Base-by-base conservation (phyloP, 2,113 vertebrate genomes). In the Pteruthius melanotis region DNA sequence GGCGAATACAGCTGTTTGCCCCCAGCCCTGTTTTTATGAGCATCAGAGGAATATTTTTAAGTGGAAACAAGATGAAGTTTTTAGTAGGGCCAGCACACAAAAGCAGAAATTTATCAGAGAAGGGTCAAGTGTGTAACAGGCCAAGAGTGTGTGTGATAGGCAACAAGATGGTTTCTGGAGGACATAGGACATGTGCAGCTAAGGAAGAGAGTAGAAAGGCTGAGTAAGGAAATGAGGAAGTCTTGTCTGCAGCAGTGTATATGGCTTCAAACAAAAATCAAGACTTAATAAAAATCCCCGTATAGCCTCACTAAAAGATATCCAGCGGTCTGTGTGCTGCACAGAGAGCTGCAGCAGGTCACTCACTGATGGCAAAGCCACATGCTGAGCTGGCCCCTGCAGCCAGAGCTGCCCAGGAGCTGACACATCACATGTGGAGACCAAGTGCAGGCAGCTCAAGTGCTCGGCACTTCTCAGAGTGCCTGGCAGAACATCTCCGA, bases 331-430 rank as follows among this genome's bases (percentile, higher is more conserved):
- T 20, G 1, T 1, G 24, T 20, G 26, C 60, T 71, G 79, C 71
- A 52, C 3, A 3, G 33, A 79, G 54, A 71, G 49, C 66, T 54
- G 85, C 59, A 80, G 61, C 39, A 65, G 49, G 79, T 54, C 90
- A 63, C 52, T 28, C 20, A 42, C 20, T 1, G 75, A 77, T 52
- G 54, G 75, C 6, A 68, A 74, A 83, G 50, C 50, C 61, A 50
- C 63, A 66, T 7, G 27, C 66, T 42, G 61, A 85, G 78, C 6
- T 65, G 66, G 61, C 7, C 42, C 75, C 92, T 60, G 85, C 90
- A 88, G 82, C 27, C 52, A 86, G 71, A 79, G 89, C 27, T 65
- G 71, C n/a, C 74, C 66, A 17, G 6, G 50, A 95, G 92, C 82
- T 90, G 90, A 54, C 70, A 70, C 85, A 72, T 57, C 71, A 52